A percentile compares a stretch with the other conserved stretches of the same genome.
Conservation (phyloP, 2,113 vertebrate genomes). For the Erythrocercus mccallii region DNA sequence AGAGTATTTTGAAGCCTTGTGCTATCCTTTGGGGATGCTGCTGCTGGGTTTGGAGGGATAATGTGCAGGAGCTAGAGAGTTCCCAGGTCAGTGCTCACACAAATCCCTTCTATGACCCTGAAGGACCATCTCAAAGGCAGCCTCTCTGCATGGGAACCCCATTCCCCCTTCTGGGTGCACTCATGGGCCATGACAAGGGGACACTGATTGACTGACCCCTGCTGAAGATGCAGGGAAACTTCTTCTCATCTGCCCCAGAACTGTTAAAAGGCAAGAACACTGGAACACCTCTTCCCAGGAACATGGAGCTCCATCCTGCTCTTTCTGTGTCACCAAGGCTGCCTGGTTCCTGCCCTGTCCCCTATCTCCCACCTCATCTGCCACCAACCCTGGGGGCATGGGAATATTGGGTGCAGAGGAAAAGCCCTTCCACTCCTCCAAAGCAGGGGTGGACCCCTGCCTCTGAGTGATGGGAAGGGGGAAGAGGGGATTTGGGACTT, state of each 20-base stretch:
- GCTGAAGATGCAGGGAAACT: background rate
- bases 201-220: background rate
- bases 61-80: background rate
- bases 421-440: background rate
- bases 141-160: no score
- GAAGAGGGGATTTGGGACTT: background rate
- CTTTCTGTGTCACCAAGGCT: background rate
- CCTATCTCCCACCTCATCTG: background rate
- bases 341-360: background rate
- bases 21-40: background rate
- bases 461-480: background rate
- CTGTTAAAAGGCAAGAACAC: background rate
- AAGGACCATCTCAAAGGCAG: background rate
- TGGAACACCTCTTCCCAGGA: background rate
- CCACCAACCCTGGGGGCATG: background rate
- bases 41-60: background rate
- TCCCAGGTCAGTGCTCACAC: accelerated
- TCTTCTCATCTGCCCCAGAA: background rate
- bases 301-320: background rate
- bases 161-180: background rate
- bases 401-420: background rate
- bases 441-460: background rate
- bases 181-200: background rate
- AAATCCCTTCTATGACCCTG: background rate
- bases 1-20: background rate